Evolutionary conservation across 2,113 vertebrate species (phyloP).

Genomic region (Crocuta crocuta): DNA sequence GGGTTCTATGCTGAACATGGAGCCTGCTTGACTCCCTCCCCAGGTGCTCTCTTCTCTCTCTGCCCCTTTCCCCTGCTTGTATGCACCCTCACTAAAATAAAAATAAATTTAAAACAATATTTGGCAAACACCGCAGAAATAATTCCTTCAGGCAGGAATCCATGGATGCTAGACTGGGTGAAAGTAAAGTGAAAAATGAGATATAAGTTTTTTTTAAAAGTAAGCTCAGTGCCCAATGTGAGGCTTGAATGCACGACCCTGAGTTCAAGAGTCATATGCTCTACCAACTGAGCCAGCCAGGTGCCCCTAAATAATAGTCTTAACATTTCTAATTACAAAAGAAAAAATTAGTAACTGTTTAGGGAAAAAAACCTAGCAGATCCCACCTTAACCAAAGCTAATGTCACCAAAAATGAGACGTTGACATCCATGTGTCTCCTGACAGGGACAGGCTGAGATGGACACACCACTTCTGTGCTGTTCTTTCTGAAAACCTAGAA

Average conservation of each 20-base stretch:
- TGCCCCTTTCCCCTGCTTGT: too few relatives aligned
- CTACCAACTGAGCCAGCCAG: neutral
- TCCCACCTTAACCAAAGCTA: neutral
- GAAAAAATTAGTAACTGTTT: neutral
- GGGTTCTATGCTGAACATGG: too few relatives aligned
- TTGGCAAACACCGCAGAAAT: slow-evolving; percentile 10
- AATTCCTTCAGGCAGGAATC: neutral
- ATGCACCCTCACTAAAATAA: too few relatives aligned
- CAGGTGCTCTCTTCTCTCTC: too few relatives aligned
- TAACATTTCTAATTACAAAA: neutral
- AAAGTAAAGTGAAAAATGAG: neutral
- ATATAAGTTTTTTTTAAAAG: neutral
- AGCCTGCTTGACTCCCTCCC: too few relatives aligned
- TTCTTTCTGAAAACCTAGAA: neutral
- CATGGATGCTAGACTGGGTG: neutral
- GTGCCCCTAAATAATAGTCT: neutral
- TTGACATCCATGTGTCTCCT: neutral
- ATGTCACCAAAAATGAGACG: neutral
- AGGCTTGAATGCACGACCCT: neutral
- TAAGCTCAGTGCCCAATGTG: neutral
- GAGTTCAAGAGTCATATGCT: neutral
- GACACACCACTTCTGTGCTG: neutral
- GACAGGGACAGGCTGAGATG: neutral
- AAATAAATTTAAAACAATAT: neutral
- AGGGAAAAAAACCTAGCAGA: neutral